These are phyloP conservation scores for Calephelis virginiensis DNA, from an alignment of 1,140 invertebrate species.

Conservation along the genomic window DNA sequence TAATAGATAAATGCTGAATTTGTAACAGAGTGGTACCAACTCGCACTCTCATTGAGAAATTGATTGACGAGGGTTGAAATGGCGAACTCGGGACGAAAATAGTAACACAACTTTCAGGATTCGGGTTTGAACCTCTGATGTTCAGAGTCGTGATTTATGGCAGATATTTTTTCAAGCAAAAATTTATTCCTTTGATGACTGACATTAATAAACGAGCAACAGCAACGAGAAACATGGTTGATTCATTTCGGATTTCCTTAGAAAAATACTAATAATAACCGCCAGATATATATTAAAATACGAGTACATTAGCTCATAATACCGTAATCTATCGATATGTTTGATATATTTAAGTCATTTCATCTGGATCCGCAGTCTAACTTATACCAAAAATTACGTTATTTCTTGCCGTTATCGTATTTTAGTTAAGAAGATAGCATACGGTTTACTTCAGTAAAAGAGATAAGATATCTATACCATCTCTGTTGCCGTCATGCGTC, in stretches of 20 bases:
- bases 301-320: no score
- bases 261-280: no score
- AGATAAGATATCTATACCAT: not conserved
- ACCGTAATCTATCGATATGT: no score
- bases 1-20: constrained; percentile 20
- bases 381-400: no score
- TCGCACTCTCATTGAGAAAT: constrained; percentile 60
- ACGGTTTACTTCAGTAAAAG: no score
- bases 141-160: constrained; percentile 6
- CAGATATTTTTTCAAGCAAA: constrained; percentile 1
- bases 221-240: not conserved
- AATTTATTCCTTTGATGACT: constrained; percentile 5
- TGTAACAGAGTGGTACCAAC: constrained; percentile 35
- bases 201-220: no score
- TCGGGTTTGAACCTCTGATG: not conserved
- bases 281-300: no score
- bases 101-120: constrained; percentile 21
- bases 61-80: constrained; percentile 50
- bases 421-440: no score
- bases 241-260: not conserved
- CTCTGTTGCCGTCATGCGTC: no score
- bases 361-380: no score
- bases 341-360: no score
- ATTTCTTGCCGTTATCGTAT: no score
- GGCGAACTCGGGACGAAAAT: constrained; percentile 31